These are phyloP conservation scores for Asarcornis scutulata DNA, from an alignment of 2,113 vertebrate genomes.

Conservation along the genomic window DNA sequence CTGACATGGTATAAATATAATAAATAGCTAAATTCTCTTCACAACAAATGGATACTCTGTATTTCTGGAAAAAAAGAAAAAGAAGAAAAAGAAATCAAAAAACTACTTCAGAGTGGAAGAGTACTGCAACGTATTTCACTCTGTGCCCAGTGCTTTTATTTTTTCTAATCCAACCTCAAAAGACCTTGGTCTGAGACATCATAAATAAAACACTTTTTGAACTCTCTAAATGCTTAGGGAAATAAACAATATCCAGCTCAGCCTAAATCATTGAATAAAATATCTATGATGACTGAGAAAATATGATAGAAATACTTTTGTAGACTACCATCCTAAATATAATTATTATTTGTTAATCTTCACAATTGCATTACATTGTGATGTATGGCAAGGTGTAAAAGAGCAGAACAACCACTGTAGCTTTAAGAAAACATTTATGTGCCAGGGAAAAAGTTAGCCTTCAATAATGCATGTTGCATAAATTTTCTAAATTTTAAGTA, in stretches of 20 bases:
- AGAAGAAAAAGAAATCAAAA: too few species aligned
- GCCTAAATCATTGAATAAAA: background rate
- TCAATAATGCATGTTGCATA: background rate
- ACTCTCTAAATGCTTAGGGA: background rate
- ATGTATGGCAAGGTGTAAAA: background rate
- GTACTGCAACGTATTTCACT: background rate
- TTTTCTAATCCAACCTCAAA: background rate
- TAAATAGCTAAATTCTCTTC: background rate
- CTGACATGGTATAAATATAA: background rate
- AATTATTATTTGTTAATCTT: background rate
- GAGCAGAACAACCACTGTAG: background rate
- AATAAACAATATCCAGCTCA: background rate
- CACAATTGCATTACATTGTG: background rate
- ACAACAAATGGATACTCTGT: background rate
- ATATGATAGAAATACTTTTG: background rate
- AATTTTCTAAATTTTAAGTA: background rate
- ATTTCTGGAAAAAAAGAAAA: background rate
- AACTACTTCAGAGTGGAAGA: conserved; percentile 2
- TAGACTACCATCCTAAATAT: background rate
- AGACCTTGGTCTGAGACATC: conserved; percentile 8
- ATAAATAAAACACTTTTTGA: background rate
- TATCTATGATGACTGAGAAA: background rate
- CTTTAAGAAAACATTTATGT: background rate
- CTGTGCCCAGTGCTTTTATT: background rate
- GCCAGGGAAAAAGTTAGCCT: background rate